phyloP scores from a whole-genome alignment of 2,888 invertebrate genomes.

The Dysmachus trigonus region DNA sequence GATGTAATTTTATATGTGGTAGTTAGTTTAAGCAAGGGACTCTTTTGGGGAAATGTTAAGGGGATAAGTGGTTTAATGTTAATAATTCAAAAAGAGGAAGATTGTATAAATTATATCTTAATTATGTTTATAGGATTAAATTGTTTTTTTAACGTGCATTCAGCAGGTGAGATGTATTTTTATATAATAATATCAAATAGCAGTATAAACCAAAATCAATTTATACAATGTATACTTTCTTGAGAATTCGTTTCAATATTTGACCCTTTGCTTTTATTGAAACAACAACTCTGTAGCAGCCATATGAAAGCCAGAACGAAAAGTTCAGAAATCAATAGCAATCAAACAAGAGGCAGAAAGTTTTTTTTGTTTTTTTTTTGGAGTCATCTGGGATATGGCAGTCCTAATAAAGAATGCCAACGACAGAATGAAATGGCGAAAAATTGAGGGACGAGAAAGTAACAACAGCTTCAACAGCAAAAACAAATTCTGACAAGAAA shows the following conservation, averaged over 20 bases:
- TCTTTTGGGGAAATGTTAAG: background rate
- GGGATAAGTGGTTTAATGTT: background rate
- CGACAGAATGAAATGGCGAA: slow-evolving; percentile 38
- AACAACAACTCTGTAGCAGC: slow-evolving; percentile 1
- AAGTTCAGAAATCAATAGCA: slow-evolving; percentile 38
- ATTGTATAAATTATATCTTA: too few species aligned
- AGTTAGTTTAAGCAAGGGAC: too few species aligned
- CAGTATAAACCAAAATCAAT: background rate
- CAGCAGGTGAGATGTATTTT: too few species aligned
- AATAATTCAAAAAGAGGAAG: background rate
- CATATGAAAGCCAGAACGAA: background rate
- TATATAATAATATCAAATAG: too few species aligned
- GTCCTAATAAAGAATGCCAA: slow-evolving; percentile 9
- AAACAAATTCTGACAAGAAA: slow-evolving; percentile 49
- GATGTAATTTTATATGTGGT: background rate
- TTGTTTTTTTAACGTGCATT: too few species aligned
- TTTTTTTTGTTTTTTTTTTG: slow-evolving; percentile 15
- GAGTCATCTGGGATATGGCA: background rate
- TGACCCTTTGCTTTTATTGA: background rate
- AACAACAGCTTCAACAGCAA: slow-evolving; percentile 32
- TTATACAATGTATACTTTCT: background rate
- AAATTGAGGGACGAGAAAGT: slow-evolving; percentile 26
- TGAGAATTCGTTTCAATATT: background rate
- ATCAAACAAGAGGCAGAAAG: slow-evolving; percentile 15
- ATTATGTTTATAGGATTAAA: too few species aligned